Base-by-base conservation (phyloP, 2,888 invertebrate species). In the Synergus umbraculus region DNA sequence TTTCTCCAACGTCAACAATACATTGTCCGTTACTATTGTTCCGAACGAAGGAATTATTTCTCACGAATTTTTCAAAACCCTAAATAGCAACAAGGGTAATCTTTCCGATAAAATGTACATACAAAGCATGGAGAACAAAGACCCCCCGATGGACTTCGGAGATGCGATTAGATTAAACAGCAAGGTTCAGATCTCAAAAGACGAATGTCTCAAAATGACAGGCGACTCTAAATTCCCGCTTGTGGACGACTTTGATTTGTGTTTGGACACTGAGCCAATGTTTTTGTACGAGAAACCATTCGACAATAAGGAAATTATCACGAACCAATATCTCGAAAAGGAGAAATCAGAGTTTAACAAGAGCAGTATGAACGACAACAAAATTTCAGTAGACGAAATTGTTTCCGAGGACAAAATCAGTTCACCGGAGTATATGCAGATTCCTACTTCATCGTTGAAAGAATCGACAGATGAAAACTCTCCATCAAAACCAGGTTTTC, bases 1-100 rank as follows among this genome's bases (percentile, higher is more conserved):
- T 46, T 85, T 86, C 78, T 78, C 85, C 4, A 86, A 79, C 37
- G 82, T 87, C 64, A 88, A 87, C 81, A 86, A 82, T 76, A 84
- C 87, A 0, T 80, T 90, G 12, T 90, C 89, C 1, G 89, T 90
- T 41, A 90, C 89, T 3, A 82, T 90, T 9, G 88, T 89, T 7
- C 85, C 87, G 7, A 86, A 89, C 73, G 86, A 87, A 49, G 85
- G 87, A 66, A 82, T 87, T 65, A 86, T 87, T 54, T 83, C 88
- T 4, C 86, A 85, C 1, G 87, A 88, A 41, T 84, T 89, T 67
- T 86, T 87, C 46, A 86, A 88, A 82, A 85, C 83, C 65, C 79
- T 88, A 63, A 85, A 86, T 4, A 80, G 44, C 41, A 86, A 84
- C 65, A 85, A 76, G 65, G 85, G 87, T 4, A 65, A 81, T 15